Evolutionary conservation across 2,888 invertebrate species (phyloP).

Genomic region (Chloroclysta siterata): DNA sequence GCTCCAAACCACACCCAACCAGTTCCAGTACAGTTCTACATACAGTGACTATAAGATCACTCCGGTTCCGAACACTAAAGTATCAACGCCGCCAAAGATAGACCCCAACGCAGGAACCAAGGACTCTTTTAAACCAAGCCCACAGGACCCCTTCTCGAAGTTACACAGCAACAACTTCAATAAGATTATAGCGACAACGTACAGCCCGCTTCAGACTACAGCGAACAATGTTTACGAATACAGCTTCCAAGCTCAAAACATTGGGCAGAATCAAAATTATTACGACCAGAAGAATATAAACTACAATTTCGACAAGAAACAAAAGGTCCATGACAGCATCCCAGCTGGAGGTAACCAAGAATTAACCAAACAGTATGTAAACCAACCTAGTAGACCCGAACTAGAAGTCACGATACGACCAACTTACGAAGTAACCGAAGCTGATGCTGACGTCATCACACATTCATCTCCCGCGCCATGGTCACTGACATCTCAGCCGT

Average conservation of each 20-base stretch:
- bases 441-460: constrained; percentile 64
- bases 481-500: constrained; percentile 65
- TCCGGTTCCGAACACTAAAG: constrained; percentile 77
- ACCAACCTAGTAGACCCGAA: constrained; percentile 54
- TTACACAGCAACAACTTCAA: constrained; percentile 60
- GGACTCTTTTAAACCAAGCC: constrained; percentile 74
- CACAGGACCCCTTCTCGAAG: constrained; percentile 75
- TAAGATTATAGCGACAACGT: constrained; percentile 70
- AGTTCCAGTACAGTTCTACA: constrained; percentile 67
- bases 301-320: constrained; percentile 65
- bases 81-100: constrained; percentile 65
- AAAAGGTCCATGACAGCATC: constrained; percentile 66
- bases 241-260: constrained; percentile 64
- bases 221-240: constrained; percentile 63
- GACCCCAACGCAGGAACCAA: constrained; percentile 70
- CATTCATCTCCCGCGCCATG: constrained; percentile 69
- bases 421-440: constrained; percentile 77
- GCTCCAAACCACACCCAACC: constrained; percentile 66
- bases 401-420: constrained; percentile 57
- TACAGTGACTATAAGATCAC: constrained; percentile 72
- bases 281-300: constrained; percentile 51
- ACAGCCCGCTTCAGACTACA: constrained; percentile 69
- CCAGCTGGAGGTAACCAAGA: constrained; percentile 70
- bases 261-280: constrained; percentile 63
- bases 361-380: constrained; percentile 62